Conservation (phyloP, 64 coral and sea anemone genomes). For the Catalaphyllia jardinei region DNA sequence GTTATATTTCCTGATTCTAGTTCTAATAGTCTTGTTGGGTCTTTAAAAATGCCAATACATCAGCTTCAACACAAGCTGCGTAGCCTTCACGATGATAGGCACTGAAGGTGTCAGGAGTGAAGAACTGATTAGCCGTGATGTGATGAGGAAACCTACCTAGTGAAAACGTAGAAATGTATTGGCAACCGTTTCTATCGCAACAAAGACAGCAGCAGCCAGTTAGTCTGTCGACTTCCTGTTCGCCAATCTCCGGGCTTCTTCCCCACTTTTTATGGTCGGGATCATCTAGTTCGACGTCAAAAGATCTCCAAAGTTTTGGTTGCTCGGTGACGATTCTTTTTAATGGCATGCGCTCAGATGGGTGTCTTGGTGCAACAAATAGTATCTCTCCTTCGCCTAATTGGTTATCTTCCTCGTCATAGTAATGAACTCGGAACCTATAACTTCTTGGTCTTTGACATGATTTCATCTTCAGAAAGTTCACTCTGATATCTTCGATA, state of each 20-base stretch:
- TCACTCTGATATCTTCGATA: conserved; percentile 13
- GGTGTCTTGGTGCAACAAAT: conserved; percentile 25
- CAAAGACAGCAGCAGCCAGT: background rate
- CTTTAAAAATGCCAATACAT: background rate
- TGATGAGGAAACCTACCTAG: conserved; percentile 37
- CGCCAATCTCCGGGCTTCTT: background rate
- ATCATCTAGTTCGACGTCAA: background rate
- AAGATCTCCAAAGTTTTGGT: background rate
- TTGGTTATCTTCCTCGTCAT: background rate
- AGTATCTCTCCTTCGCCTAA: conserved; percentile 5
- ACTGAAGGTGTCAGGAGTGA: conserved; percentile 29
- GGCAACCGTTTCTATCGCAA: background rate
- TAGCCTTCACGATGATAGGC: conserved; percentile 56
- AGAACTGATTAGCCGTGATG: conserved; percentile 40
- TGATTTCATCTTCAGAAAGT: background rate
- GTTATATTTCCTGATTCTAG: no score
- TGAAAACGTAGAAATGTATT: background rate
- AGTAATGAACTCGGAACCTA: conserved; percentile 46
- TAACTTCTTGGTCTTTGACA: conserved; percentile 8
- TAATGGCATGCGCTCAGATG: background rate
- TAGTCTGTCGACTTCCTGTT: conserved; percentile 4
- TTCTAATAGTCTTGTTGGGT: background rate
- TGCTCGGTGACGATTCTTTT: background rate
- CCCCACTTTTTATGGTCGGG: background rate
- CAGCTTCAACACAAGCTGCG: conserved; percentile 40